Evolutionary conservation across 2,888 invertebrate species (phyloP).

Genomic region (Sphaerophoria taeniata): DNA sequence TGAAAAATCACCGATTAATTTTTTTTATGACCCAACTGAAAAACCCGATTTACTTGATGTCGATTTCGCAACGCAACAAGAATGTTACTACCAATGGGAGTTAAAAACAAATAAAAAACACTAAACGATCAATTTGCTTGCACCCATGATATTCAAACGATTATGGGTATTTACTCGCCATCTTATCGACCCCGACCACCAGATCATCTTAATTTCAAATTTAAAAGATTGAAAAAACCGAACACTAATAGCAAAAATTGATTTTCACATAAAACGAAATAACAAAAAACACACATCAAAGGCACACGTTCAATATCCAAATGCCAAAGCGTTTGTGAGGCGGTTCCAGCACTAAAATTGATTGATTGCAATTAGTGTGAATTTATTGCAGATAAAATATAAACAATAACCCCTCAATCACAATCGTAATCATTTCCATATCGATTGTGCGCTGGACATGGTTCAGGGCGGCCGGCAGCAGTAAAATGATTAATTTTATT

Average conservation of each 20-base stretch:
- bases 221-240: not conserved
- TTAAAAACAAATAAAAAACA: conserved; percentile 12
- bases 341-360: not conserved
- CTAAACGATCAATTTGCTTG: conserved; percentile 36
- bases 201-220: not conserved
- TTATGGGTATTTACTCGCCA: conserved; percentile 6
- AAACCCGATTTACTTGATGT: conserved; percentile 9
- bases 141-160: conserved; percentile 31
- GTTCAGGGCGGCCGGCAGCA: too few relatives aligned
- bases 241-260: not conserved
- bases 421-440: conserved; percentile 34
- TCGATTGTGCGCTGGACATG: not conserved
- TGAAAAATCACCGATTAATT: too few relatives aligned
- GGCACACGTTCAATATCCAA: not conserved
- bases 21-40: not conserved
- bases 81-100: conserved; percentile 1
- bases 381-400: conserved; percentile 61
- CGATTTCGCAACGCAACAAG: not conserved
- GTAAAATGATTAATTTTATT: conserved; percentile 16
- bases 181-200: not conserved
- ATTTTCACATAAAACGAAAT: conserved; percentile 12
- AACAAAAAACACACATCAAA: not conserved
- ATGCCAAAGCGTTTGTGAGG: not conserved
- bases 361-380: conserved; percentile 60
- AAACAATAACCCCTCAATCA: conserved; percentile 49